Percentiles rank a stretch among this genome's conserved stretches.
These are phyloP conservation scores for Ateles fusciceps DNA, from an alignment of 2,797 vertebrate genomes.

Conservation along the genomic window DNA sequence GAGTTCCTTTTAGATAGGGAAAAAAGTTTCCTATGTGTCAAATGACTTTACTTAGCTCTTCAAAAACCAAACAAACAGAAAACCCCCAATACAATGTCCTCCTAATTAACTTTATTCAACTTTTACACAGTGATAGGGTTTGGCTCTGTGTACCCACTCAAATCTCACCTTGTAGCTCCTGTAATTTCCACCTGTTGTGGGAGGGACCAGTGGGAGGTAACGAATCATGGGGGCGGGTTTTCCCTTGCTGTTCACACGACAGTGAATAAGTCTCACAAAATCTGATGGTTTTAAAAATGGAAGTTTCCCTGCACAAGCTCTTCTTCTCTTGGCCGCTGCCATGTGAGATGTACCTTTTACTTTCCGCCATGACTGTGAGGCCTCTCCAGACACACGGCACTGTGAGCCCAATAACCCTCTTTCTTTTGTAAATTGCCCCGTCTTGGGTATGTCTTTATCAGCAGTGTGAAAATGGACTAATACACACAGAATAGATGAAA, in stretches of 20 bases:
- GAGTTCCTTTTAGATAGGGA: neutral
- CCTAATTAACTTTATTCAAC: neutral
- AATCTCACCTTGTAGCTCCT: neutral
- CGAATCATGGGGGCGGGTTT: neutral
- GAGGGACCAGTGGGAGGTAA: neutral
- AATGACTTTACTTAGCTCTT: neutral
- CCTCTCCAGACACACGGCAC: neutral
- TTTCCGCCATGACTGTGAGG: neutral
- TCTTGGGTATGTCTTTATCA: neutral
- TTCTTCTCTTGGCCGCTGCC: neutral
- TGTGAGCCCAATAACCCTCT: neutral
- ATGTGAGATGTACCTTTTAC: neutral
- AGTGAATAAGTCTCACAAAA: neutral
- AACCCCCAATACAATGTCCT: neutral
- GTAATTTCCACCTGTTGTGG: neutral
- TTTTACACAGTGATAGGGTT: neutral
- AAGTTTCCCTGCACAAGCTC: neutral
- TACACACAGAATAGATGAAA: neutral
- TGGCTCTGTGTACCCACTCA: neutral
- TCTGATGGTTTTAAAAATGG: neutral
- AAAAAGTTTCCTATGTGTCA: constrained; percentile 3
- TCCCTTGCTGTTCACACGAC: neutral
- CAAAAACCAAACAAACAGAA: neutral
- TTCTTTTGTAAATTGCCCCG: neutral
- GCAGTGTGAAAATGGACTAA: neutral